A percentile compares a stretch with the other conserved stretches of the same genome.
Evolutionary conservation across 2,113 vertebrate species (phyloP).

Genomic region (Heloderma charlesbogerti): DNA sequence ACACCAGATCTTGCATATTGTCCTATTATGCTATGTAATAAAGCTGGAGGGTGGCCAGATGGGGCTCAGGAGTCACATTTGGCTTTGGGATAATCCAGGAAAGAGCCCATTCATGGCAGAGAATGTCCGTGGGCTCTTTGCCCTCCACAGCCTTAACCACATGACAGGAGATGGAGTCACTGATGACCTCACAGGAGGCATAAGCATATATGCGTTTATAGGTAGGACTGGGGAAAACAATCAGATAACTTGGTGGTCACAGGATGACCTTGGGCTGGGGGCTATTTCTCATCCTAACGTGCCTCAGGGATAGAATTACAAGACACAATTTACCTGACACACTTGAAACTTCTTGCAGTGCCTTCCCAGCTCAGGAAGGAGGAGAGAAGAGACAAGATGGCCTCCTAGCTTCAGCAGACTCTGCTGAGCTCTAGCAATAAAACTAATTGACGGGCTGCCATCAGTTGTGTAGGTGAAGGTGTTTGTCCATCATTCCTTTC

Average conservation of each 20-base stretch:
- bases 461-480: neutral
- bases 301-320: neutral
- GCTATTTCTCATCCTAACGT: neutral
- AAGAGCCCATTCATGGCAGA: neutral
- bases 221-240: neutral
- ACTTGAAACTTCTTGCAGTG: neutral
- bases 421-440: neutral
- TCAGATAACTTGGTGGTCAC: neutral
- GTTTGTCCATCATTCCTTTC: neutral
- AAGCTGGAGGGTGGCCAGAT: neutral
- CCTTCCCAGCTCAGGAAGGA: neutral
- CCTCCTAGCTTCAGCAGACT: neutral
- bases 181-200: neutral
- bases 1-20: neutral
- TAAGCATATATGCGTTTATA: neutral
- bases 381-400: neutral
- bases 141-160: neutral
- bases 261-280: neutral
- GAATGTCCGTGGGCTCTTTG: neutral
- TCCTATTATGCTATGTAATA: neutral
- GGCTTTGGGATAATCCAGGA: neutral
- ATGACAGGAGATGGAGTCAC: neutral
- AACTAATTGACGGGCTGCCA: too few species aligned
- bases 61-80: neutral
- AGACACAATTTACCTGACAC: neutral